These are phyloP conservation scores for Sylvilagus bachmani DNA, from an alignment of 2,113 vertebrate species.

Conservation along the genomic window DNA sequence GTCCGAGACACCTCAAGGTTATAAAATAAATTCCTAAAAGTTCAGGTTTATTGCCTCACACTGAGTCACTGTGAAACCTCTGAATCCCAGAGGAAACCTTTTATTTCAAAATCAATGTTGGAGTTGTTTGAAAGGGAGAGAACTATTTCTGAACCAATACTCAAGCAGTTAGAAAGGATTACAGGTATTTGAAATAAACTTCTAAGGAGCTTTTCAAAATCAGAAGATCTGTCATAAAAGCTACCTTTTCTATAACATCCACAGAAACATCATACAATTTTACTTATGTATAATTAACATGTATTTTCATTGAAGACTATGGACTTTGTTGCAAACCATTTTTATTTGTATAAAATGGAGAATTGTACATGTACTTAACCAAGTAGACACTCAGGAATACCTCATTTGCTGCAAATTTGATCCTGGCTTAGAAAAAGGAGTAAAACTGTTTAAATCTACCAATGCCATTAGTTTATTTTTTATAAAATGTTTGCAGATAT, in stretches of 20 bases:
- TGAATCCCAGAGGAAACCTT: slow-evolving; percentile 51
- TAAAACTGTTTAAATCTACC: neutral
- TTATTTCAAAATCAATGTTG: slow-evolving; percentile 80
- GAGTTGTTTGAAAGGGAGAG: slow-evolving; percentile 66
- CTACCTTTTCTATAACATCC: neutral
- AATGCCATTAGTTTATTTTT: neutral
- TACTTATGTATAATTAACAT: neutral
- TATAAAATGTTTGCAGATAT: neutral
- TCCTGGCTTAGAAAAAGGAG: neutral
- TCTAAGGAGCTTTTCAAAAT: slow-evolving; percentile 49
- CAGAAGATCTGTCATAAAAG: neutral
- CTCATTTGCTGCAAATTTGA: neutral
- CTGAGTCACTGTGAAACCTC: slow-evolving; percentile 72
- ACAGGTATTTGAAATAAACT: slow-evolving; percentile 52
- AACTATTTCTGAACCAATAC: slow-evolving; percentile 15
- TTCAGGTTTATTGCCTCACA: slow-evolving; percentile 72
- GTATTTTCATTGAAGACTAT: neutral
- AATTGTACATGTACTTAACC: neutral
- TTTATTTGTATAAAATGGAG: neutral
- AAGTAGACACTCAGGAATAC: neutral
- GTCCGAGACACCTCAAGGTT: slow-evolving; percentile 74
- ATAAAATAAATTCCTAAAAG: slow-evolving; percentile 80
- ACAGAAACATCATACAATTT: neutral
- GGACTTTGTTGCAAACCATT: neutral
- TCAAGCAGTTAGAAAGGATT: slow-evolving; percentile 54